Evolutionary conservation across 2,888 invertebrate species (phyloP), one percentile per base, ranked within the genome.

Genomic region (Adelphocoris suturalis): DNA sequence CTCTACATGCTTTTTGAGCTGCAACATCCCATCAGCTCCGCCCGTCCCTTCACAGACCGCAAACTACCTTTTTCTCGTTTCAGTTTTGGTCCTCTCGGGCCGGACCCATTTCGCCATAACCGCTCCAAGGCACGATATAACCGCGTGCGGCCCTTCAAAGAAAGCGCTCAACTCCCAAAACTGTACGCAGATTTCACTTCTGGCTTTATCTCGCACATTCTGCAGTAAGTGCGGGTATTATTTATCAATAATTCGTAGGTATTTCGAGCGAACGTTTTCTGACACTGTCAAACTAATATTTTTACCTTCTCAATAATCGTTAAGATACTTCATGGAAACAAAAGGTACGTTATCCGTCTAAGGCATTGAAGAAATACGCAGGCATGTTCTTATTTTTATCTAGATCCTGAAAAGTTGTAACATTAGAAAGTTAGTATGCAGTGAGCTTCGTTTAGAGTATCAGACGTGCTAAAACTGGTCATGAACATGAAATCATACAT

Each of bases 1-100:
- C 47, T 78, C 78, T 78, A 78, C 78, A 78, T 78, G 37, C 78
- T 78, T 78, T 78, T 28, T 28, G 46, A 47, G 78, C 78, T 12
- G 68, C 68, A 68, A 12, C 68, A 68, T 23, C 23, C 23, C 68
- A 68, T 68, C 68, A 19, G 23, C 68, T 68, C 9, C 23, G 23
- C 23, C 68, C 68, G 4, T 23, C 12, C 68, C 19, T 68, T 23
- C 68, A 68, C 23, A 68, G 68, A 68, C 68, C 68, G 68, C 68
- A 68, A 68, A 68, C 68, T 68, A 23, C 68, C 23, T 68, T 68
- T 57, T 68, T 68, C 12, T 68, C 68, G 23, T 68, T 23, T 12
- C 19, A 68, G 23, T 68, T 23, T 68, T 23, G 23, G 23, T 68
- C 23, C 12, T 68, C 23, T 23, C 27, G 68, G n/a, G 23, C 19